Evolutionary conservation across 2,888 invertebrate species (phyloP), one percentile per base, ranked within the genome.

Genomic region (Limnephilus auricula): DNA sequence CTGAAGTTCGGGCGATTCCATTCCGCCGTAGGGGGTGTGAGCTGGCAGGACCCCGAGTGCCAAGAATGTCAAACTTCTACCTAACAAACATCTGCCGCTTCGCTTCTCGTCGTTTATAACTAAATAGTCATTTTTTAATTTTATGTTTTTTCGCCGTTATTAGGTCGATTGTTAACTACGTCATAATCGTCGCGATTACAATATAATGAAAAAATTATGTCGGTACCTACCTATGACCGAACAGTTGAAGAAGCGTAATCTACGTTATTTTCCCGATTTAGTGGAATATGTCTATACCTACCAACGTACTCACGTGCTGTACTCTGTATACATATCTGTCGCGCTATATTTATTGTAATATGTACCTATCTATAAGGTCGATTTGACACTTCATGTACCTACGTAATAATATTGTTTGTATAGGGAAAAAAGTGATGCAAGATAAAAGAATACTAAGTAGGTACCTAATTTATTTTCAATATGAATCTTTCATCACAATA

Each of bases 1-100:
- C 79, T n/a, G 50, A 83, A 79, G 45, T 65, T 83, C 90, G 83
- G 90, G 90, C 90, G 79, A 50, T 31, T 65, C 90, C 84, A 82
- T 83, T 65, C 90, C 31, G 83, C 32, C 25, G 37, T 31, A 32
- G 83, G 82, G 90, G 90, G 84, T 83, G 83, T 37, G 90, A 40
- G 40, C 82, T 37, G 82, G 30, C 85, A 88, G 65, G 78, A 88
- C 79, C 65, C 88, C 78, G 32, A 32, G 88, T 65, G 32, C 37
- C 82, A 37, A 32, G 82, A 25, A 65, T 82, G 32, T 25, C 82
- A 37, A 37, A 82, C 82, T 82, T 37, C 34, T 32, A 65, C 65
- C 65, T 65, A 82, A n/a, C 32, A 10, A 82, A 82, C 82, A 82
- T 82, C 82, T 82, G 82, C 82, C 82, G 82, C 82, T 65, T 65